Evolutionary conservation across 2,888 invertebrate genomes (phyloP).

Genomic region (Candidula unifasciata): DNA sequence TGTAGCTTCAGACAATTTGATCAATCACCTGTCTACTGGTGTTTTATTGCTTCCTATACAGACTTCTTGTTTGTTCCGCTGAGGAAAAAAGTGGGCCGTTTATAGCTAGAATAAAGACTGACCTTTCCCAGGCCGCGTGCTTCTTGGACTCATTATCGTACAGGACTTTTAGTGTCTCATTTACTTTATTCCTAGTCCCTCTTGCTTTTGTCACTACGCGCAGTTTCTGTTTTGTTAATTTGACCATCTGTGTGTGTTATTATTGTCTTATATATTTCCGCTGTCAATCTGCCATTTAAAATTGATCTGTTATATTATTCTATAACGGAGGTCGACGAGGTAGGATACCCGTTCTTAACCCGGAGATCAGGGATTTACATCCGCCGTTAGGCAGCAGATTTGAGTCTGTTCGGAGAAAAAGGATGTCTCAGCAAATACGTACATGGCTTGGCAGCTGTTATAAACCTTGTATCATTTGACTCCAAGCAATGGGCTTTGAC

Average conservation of each 20-base stretch:
- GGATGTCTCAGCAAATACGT: no score
- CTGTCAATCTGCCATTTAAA: background rate
- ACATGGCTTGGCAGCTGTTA: no score
- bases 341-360: background rate
- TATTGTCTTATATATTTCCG: background rate
- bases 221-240: background rate
- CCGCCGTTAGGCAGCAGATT: background rate
- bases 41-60: constrained; percentile 21
- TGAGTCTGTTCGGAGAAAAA: no score
- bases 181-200: background rate
- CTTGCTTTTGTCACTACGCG: background rate
- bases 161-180: background rate
- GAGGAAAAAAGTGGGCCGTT: background rate
- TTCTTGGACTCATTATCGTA: constrained; percentile 10
- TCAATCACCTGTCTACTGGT: constrained; percentile 29
- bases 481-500: no score
- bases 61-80: background rate
- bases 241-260: background rate
- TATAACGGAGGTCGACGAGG: no score
- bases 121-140: constrained; percentile 32
- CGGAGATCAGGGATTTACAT: background rate
- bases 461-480: no score
- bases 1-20: constrained; percentile 7
- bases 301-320: background rate
- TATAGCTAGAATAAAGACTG: constrained; percentile 38